Base-by-base conservation (phyloP, 2,113 vertebrate genomes). In the Syngnathus scovelli region DNA sequence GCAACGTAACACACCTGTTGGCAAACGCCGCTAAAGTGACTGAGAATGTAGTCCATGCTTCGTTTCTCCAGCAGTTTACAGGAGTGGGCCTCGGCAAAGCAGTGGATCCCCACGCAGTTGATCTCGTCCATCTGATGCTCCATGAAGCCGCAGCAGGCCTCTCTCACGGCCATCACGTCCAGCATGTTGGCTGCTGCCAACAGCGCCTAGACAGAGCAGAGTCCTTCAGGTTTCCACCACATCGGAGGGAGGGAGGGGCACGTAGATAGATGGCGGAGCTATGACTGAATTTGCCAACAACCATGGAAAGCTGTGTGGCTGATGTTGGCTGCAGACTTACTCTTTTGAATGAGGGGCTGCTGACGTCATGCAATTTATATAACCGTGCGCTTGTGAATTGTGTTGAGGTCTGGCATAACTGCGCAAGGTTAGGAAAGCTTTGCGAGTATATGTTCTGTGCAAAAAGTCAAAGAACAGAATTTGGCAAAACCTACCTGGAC, bases 51-150 rank as follows among this genome's bases (percentile, higher is more conserved):
- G 27, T 88, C 88, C 92, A 92, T 90, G 81, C 92, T 93, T 61
- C 71, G 81, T 37, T 79, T 84, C 82, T 92, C 90, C 84, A 93
- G 84, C 78, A 84, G 75, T 49, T 80, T 85, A 62, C 92, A 93
- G 6, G 91, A 91, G 70, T 93, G 91, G 5, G 91, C 91, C 72
- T 92, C 91, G 0, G 92, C 91, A 6, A 92, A 92, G 75, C 92
- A 93, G 82, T 93, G 92, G 52, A 93, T 92, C 39, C 91, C 92
- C 73, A 93, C 90, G 8, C 91, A 92, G 85, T 93, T 93, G 46
- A 87, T 90, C 77, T 91, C 92, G 1, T 93, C 92, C 91, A 93
- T 92, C 79, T 92, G 92, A 15, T 85, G 84, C 88, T 92, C 90
- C 91, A 92, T 91, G 48, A 92, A 93, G 13, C 80, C 72, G 77